Conservation (phyloP, 2,797 vertebrate genomes). For the Clarias laeviceps region DNA sequence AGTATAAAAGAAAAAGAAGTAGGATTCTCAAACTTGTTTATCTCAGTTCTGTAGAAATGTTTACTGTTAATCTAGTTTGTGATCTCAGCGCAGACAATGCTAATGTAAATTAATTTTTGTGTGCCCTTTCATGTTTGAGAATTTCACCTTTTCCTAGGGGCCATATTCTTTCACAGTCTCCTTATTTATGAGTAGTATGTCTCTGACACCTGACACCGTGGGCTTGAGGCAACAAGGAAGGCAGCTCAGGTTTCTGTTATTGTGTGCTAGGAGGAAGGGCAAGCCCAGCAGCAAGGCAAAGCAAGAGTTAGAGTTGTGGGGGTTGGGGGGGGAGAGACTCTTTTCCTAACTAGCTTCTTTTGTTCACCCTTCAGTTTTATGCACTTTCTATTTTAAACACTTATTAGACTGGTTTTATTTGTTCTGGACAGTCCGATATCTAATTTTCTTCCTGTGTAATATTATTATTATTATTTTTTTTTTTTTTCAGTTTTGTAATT, state of each 20-base stretch:
- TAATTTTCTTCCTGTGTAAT: background rate
- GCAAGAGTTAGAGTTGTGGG: constrained; percentile 38
- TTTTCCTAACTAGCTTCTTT: constrained; percentile 6
- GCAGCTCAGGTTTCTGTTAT: constrained; percentile 65
- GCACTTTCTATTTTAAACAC: background rate
- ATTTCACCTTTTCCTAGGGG: background rate
- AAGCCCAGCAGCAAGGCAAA: constrained; percentile 25
- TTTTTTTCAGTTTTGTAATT: background rate
- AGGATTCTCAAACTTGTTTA: background rate
- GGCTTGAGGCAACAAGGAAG: constrained; percentile 39
- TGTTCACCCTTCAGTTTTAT: background rate
- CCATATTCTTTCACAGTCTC: background rate
- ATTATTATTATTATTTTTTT: background rate
- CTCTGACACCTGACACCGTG: constrained; percentile 67
- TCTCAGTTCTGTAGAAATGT: background rate
- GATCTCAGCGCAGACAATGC: background rate
- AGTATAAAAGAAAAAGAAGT: background rate
- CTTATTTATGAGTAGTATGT: constrained; percentile 44
- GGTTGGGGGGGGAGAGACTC: constrained; percentile 34
- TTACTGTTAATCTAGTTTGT: background rate
- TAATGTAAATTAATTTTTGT: background rate
- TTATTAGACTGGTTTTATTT: background rate
- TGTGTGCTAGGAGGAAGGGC: constrained; percentile 55
- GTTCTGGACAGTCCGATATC: background rate
- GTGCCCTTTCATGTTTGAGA: background rate